Percentiles rank a stretch among this genome's conserved stretches.
Evolutionary conservation across 2,797 vertebrate genomes (phyloP).

Genomic region (Myripristis murdjan): DNA sequence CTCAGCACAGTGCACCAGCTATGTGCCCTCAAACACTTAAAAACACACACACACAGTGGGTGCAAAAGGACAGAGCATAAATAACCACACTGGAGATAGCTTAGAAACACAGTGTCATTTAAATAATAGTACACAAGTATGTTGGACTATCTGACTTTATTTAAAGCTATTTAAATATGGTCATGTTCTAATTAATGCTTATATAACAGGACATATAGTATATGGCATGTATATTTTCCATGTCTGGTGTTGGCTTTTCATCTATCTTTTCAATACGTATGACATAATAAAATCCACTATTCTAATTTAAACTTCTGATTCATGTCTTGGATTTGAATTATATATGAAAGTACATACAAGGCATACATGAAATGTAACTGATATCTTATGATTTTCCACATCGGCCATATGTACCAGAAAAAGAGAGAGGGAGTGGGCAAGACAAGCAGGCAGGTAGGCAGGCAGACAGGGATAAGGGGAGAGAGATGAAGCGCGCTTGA

Average conservation of each 20-base stretch:
- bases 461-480: conserved; percentile 1
- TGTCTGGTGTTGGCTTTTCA: too few relatives aligned
- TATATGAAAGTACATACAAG: too few relatives aligned
- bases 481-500: conserved; percentile 15
- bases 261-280: too few relatives aligned
- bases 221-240: too few relatives aligned
- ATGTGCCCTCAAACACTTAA: not conserved
- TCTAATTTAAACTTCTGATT: too few relatives aligned
- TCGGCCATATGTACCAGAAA: conserved; percentile 15
- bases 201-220: not conserved
- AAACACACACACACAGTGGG: conserved; percentile 9
- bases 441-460: conserved; percentile 12
- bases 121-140: not conserved
- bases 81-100: conserved; percentile 6
- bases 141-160: not conserved
- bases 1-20: conserved; percentile 32
- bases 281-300: too few relatives aligned
- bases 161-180: not conserved
- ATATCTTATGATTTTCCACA: not conserved
- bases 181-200: not conserved
- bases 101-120: conserved; percentile 1
- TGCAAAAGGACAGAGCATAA: conserved; percentile 3
- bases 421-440: not conserved
- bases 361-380: not conserved
- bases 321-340: too few relatives aligned